phyloP scores from a whole-genome alignment of 2,113 vertebrate species.

The Cnemophilus loriae region DNA sequence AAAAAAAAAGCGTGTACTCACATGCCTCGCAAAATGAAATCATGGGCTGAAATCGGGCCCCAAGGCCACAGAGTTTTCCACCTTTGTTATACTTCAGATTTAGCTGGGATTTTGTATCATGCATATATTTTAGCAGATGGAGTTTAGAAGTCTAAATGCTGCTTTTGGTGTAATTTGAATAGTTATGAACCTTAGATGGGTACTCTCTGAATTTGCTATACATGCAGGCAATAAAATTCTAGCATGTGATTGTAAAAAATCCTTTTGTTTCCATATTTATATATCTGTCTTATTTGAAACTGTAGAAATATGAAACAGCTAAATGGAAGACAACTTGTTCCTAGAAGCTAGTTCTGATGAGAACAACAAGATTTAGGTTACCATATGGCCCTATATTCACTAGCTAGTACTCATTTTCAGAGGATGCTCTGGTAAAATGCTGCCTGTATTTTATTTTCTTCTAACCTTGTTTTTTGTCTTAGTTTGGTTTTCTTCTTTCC shows the following conservation, averaged over 20 bases:
- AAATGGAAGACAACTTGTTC: background rate
- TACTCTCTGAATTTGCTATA: background rate
- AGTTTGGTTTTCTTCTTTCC: background rate
- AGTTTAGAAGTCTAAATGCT: background rate
- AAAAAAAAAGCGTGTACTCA: background rate
- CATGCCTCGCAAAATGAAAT: background rate
- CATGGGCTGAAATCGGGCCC: background rate
- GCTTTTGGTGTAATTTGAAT: background rate
- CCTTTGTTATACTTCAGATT: background rate
- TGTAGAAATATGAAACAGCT: background rate
- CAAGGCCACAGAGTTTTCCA: background rate
- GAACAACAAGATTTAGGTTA: background rate
- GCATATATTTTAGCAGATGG: background rate
- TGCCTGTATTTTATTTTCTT: background rate
- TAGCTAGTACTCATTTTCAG: background rate
- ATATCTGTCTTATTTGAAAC: background rate
- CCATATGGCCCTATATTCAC: background rate
- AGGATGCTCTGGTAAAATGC: background rate
- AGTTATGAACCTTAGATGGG: background rate
- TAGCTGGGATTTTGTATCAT: background rate
- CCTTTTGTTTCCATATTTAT: background rate
- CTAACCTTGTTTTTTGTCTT: background rate
- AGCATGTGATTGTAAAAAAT: background rate
- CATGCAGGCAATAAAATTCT: background rate
- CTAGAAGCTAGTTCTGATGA: background rate